Conservation (phyloP, 2,888 invertebrate genomes). For the Drosophila prolongata region DNA sequence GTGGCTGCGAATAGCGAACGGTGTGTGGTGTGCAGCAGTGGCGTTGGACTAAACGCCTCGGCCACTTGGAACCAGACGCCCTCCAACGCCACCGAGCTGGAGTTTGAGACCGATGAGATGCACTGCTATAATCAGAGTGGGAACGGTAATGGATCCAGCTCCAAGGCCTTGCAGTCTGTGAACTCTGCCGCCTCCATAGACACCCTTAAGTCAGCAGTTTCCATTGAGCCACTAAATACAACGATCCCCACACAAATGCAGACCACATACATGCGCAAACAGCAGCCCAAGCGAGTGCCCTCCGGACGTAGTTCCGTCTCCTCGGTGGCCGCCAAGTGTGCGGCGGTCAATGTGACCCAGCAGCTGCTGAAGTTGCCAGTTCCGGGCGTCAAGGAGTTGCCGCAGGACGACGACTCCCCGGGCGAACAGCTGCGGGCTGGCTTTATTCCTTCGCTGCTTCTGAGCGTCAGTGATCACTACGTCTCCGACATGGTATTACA, state of each 20-base stretch:
- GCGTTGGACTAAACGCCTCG: constrained; percentile 82
- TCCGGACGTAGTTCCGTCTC: constrained; percentile 78
- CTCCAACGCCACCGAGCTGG: constrained; percentile 91
- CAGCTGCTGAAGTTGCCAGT: constrained; percentile 83
- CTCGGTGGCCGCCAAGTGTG: constrained; percentile 80
- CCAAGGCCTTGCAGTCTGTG: constrained; percentile 60
- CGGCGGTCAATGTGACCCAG: constrained; percentile 72
- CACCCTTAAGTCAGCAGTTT: constrained; percentile 75
- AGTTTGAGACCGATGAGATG: constrained; percentile 85
- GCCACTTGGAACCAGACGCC: constrained; percentile 89
- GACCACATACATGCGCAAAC: constrained; percentile 52
- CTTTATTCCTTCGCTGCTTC: constrained; percentile 87
- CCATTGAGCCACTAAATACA: constrained; percentile 47
- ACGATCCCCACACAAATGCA: constrained; percentile 28
- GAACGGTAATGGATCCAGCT: constrained; percentile 28
- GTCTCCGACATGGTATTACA: constrained; percentile 91
- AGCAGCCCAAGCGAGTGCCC: constrained; percentile 67
- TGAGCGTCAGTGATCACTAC: constrained; percentile 88
- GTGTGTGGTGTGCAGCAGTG: constrained; percentile 85
- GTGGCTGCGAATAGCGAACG: constrained; percentile 76
- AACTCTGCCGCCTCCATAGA: constrained; percentile 79
- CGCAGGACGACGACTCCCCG: constrained; percentile 77
- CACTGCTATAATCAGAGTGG: constrained; percentile 63
- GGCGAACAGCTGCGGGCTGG: constrained; percentile 84
- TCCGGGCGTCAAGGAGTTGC: constrained; percentile 84